These are phyloP conservation scores for Halesus radiatus DNA, from an alignment of 1,140 invertebrate species.

Conservation along the genomic window DNA sequence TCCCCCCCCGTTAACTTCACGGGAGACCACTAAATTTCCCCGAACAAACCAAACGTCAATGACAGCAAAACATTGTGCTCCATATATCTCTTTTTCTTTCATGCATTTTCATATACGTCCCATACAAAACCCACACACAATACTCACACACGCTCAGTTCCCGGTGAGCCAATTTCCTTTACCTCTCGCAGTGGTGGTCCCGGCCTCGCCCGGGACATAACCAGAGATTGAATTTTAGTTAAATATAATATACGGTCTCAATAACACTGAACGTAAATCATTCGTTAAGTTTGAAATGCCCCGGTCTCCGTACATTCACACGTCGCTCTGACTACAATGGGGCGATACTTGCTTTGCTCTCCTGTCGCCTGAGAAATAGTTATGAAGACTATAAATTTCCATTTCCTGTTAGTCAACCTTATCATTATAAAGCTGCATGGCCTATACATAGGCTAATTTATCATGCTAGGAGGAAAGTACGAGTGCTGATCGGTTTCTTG, in stretches of 20 bases:
- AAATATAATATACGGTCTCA: conserved; percentile 52
- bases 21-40: conserved; percentile 1
- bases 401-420: too few relatives aligned
- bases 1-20: not conserved
- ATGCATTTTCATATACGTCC: conserved; percentile 9
- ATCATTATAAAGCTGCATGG: too few relatives aligned
- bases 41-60: conserved; percentile 3
- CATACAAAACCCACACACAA: not conserved
- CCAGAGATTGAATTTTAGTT: conserved; percentile 55
- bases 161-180: conserved; percentile 22
- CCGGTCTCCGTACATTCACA: conserved; percentile 6
- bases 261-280: conserved; percentile 52
- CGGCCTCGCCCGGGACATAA: conserved; percentile 2
- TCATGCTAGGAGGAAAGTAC: too few relatives aligned
- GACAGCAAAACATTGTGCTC: conserved; percentile 20
- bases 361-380: too few relatives aligned
- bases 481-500: too few relatives aligned
- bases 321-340: not conserved
- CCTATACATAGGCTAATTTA: too few relatives aligned
- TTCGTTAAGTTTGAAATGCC: conserved; percentile 43
- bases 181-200: conserved; percentile 4
- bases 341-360: not conserved
- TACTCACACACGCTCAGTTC: not conserved
- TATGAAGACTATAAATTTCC: too few relatives aligned
- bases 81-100: not conserved